Percentiles rank a stretch among this genome's conserved stretches.
phyloP scores from a whole-genome alignment of 2,888 invertebrate species.

The Pseudoips prasinana region DNA sequence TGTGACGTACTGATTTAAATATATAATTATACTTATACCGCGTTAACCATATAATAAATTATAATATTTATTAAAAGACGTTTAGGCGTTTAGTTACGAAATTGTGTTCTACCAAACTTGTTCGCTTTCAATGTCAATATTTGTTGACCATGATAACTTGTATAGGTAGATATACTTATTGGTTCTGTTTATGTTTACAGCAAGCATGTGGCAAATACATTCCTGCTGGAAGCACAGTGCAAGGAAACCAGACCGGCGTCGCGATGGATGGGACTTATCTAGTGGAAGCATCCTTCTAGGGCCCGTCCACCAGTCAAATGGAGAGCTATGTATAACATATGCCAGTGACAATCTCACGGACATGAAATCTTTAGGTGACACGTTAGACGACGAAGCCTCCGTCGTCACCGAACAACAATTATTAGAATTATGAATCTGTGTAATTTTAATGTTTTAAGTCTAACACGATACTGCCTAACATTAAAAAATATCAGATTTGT shows the following conservation, averaged over 20 bases:
- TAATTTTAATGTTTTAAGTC: constrained; percentile 60
- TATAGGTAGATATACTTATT: too few species aligned
- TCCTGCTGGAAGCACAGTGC: constrained; percentile 91
- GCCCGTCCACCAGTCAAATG: constrained; percentile 61
- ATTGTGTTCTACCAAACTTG: too few species aligned
- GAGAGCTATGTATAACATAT: constrained; percentile 65
- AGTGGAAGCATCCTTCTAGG: constrained; percentile 92
- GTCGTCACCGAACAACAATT: constrained; percentile 53
- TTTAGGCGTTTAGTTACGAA: too few species aligned
- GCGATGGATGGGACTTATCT: constrained; percentile 93
- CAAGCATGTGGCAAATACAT: constrained; percentile 94
- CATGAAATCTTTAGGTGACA: constrained; percentile 27
- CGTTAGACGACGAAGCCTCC: constrained; percentile 27
- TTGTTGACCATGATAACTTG: too few species aligned
- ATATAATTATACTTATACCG: too few species aligned
- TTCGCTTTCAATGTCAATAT: too few species aligned
- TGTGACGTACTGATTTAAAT: too few species aligned
- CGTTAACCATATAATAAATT: too few species aligned
- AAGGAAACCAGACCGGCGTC: constrained; percentile 90
- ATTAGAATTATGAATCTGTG: constrained; percentile 62
- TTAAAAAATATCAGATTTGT: constrained; percentile 60
- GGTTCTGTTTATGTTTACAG: constrained; percentile 65
- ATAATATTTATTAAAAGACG: too few species aligned
- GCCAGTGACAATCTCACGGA: constrained; percentile 32
- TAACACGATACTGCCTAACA: constrained; percentile 76